Evolutionary conservation across 2,797 vertebrate genomes (phyloP).

Genomic region (Uromys caudimaculatus): DNA sequence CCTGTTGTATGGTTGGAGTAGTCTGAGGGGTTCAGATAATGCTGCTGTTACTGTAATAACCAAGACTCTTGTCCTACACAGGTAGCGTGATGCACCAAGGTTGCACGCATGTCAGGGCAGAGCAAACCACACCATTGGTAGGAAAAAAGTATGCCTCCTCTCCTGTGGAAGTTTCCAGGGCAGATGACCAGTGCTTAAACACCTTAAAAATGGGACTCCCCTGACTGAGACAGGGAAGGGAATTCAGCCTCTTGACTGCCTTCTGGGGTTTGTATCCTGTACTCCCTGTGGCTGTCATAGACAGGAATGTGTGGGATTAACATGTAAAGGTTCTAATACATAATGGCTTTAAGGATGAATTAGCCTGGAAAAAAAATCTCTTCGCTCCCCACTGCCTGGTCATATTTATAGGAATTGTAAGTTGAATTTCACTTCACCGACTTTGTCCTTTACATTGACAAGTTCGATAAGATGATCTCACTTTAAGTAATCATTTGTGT

Average conservation of each 20-base stretch:
- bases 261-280: constrained; percentile 28
- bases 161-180: not conserved
- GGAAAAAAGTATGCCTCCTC: constrained; percentile 46
- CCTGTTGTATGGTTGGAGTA: not conserved
- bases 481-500: constrained; percentile 85
- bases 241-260: constrained; percentile 50
- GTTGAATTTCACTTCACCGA: constrained; percentile 82
- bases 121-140: constrained; percentile 5
- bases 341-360: constrained; percentile 83
- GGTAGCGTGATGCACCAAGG: not conserved
- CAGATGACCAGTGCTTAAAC: not conserved
- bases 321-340: constrained; percentile 70
- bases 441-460: constrained; percentile 85
- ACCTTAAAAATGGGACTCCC: not conserved
- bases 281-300: constrained; percentile 46
- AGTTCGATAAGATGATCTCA: constrained; percentile 83
- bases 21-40: not conserved
- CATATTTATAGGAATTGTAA: constrained; percentile 81
- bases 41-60: not conserved
- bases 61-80: not conserved
- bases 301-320: constrained; percentile 66
- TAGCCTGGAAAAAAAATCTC: constrained; percentile 63
- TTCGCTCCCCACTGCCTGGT: constrained; percentile 81
- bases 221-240: not conserved
- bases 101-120: not conserved